phyloP scores from a whole-genome alignment of 2,888 invertebrate species.

The Drosophila robusta region DNA sequence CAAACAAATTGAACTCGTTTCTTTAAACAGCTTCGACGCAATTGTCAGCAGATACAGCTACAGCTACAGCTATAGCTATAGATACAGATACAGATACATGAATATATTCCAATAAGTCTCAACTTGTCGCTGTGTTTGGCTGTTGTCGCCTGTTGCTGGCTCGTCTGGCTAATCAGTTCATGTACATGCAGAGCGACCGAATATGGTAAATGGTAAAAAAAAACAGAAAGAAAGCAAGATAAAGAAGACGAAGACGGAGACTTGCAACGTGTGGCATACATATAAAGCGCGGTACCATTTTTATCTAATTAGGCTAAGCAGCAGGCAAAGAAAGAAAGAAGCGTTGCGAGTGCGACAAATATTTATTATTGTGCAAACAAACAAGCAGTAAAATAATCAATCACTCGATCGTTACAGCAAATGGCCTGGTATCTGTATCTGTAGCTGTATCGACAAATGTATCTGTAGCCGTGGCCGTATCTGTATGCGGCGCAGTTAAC shows the following conservation, averaged over 20 bases:
- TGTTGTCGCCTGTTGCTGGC: constrained; percentile 43
- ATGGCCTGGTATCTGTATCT: constrained; percentile 65
- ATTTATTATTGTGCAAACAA: constrained; percentile 69
- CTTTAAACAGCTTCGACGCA: constrained; percentile 72
- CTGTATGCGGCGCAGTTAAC: constrained; percentile 54
- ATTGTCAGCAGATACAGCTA: constrained; percentile 36
- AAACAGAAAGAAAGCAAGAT: constrained; percentile 61
- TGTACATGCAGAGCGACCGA: constrained; percentile 53
- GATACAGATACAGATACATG: constrained; percentile 29
- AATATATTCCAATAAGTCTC: constrained; percentile 70
- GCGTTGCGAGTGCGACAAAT: constrained; percentile 58
- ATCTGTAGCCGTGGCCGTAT: constrained; percentile 3
- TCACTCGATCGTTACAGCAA: constrained; percentile 76
- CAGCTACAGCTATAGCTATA: constrained; percentile 23
- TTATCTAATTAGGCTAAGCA: constrained; percentile 83
- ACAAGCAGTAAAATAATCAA: constrained; percentile 72
- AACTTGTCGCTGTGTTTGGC: constrained; percentile 58
- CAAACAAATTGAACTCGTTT: constrained; percentile 79
- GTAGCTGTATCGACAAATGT: constrained; percentile 27
- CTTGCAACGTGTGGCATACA: constrained; percentile 48
- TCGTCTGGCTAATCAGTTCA: constrained; percentile 49
- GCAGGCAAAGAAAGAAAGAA: constrained; percentile 32
- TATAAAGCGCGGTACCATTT: constrained; percentile 63
- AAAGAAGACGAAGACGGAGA: constrained; percentile 32
- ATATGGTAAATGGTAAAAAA: constrained; percentile 67